Evolutionary conservation across 2,797 vertebrate genomes (phyloP).

Genomic region (Platyrinchus mystaceus): DNA sequence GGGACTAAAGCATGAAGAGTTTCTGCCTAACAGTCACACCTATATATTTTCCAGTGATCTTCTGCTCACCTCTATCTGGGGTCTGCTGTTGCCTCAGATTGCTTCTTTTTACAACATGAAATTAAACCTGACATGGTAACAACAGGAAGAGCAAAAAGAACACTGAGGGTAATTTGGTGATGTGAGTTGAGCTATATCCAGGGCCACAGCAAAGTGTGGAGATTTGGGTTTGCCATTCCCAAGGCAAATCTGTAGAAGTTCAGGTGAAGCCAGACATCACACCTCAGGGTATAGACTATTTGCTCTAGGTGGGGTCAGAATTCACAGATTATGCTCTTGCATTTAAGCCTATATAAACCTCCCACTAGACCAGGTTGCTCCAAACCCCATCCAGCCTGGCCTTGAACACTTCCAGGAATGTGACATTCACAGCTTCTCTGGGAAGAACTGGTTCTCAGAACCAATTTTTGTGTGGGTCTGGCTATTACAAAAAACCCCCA

Average conservation of each 20-base stretch:
- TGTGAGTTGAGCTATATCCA: background rate
- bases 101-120: background rate
- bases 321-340: background rate
- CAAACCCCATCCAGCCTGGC: background rate
- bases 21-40: background rate
- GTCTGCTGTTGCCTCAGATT: background rate
- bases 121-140: background rate
- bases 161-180: background rate
- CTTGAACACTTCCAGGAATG: background rate
- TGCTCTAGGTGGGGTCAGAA: background rate
- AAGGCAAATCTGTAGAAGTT: background rate
- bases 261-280: background rate
- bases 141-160: background rate
- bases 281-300: fast-evolving
- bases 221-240: background rate
- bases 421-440: background rate
- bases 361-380: background rate
- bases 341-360: background rate
- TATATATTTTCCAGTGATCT: background rate
- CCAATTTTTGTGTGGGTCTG: background rate
- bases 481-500: background rate
- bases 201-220: background rate
- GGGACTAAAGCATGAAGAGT: background rate
- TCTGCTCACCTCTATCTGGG: background rate
- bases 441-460: background rate